These are phyloP conservation scores for Paraplagusia blochii DNA, from an alignment of 2,113 vertebrate species.

Conservation along the genomic window DNA sequence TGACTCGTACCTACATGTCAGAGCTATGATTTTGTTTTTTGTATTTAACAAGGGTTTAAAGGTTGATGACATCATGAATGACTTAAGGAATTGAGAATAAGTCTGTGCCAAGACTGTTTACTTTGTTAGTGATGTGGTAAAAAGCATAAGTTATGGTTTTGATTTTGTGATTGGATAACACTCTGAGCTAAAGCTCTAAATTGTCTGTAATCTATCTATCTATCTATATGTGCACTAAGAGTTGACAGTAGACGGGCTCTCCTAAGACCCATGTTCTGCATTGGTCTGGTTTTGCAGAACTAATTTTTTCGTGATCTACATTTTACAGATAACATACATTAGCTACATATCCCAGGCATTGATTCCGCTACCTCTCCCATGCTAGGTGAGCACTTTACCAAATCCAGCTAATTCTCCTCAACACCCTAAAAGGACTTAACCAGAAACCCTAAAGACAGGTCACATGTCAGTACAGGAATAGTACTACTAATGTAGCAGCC, in stretches of 20 bases:
- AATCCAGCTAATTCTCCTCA: conserved; percentile 80
- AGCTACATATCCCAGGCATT: conserved; percentile 35
- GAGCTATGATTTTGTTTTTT: conserved; percentile 7
- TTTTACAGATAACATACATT: too few relatives aligned
- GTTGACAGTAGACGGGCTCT: too few relatives aligned
- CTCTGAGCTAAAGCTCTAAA: too few relatives aligned
- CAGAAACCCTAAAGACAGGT: background rate
- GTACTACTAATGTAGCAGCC: background rate
- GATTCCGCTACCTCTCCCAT: conserved; percentile 77
- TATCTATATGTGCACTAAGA: too few relatives aligned
- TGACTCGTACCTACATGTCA: conserved; percentile 8
- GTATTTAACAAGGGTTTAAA: background rate
- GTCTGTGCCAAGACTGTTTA: background rate
- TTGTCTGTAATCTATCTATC: too few relatives aligned
- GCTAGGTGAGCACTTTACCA: conserved; percentile 83
- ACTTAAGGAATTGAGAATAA: background rate
- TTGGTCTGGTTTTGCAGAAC: too few relatives aligned
- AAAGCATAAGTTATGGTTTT: too few relatives aligned
- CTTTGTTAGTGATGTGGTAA: background rate
- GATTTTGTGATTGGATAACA: too few relatives aligned
- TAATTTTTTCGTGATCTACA: too few relatives aligned
- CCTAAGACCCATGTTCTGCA: too few relatives aligned
- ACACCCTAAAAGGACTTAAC: fast-evolving
- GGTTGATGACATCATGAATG: background rate
- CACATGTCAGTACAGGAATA: background rate